A percentile compares a stretch with the other conserved stretches of the same genome.
Conservation (phyloP, 1,140 invertebrate species). For the Drosophila carrolli region DNA sequence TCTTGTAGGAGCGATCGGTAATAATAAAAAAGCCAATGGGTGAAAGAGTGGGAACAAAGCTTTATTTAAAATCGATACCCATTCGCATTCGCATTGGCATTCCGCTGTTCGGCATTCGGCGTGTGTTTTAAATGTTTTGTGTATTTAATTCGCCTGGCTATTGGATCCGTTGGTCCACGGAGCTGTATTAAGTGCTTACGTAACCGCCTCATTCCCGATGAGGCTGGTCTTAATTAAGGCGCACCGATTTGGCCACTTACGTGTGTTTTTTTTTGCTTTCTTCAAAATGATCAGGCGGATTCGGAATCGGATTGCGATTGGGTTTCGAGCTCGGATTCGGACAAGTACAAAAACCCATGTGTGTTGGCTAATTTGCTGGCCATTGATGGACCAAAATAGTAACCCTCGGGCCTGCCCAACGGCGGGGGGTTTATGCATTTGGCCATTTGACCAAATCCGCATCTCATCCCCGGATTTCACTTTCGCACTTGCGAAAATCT, state of each 20-base stretch:
- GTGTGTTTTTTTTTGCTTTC: slow-evolving; percentile 9
- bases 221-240: slow-evolving; percentile 75
- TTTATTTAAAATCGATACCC: slow-evolving; percentile 21
- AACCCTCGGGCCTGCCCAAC: slow-evolving; percentile 10
- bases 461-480: slow-evolving; percentile 51
- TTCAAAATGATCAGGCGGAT: slow-evolving; percentile 11
- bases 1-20: not conserved
- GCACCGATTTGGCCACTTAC: slow-evolving; percentile 41
- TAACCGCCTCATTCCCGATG: slow-evolving; percentile 52
- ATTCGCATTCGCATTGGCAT: slow-evolving; percentile 23
- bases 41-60: slow-evolving; percentile 8
- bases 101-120: not conserved
- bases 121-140: slow-evolving; percentile 15
- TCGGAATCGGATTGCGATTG: slow-evolving; percentile 17
- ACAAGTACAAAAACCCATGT: slow-evolving; percentile 22
- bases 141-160: slow-evolving; percentile 32
- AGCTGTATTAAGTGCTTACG: slow-evolving; percentile 54
- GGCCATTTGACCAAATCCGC: slow-evolving; percentile 27
- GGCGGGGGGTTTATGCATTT: slow-evolving; percentile 10
- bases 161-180: slow-evolving; percentile 1
- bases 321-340: slow-evolving; percentile 4
- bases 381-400: slow-evolving; percentile 53
- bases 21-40: not conserved
- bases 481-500: slow-evolving; percentile 37
- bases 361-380: slow-evolving; percentile 62